Evolutionary conservation across 2,797 vertebrate genomes (phyloP).

Genomic region (Protonibea diacanthus): DNA sequence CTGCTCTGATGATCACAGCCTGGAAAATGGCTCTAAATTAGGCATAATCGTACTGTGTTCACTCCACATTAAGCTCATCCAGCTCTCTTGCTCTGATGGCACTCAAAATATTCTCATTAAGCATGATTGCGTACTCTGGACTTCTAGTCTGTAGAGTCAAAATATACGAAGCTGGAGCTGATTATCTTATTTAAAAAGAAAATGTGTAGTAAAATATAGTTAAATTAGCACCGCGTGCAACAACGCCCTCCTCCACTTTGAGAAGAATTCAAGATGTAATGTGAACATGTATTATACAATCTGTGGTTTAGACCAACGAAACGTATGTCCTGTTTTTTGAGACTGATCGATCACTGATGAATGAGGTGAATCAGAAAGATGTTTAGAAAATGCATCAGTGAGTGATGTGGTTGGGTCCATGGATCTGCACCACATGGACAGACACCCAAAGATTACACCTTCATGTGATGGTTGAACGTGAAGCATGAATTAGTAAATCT

Average conservation of each 20-base stretch:
- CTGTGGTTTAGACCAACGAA: neutral
- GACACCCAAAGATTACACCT: neutral
- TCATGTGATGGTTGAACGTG: neutral
- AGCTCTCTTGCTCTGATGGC: constrained; percentile 29
- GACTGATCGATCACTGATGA: constrained; percentile 39
- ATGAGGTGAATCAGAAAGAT: constrained; percentile 11
- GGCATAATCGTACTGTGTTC: constrained; percentile 5
- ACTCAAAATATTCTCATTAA: constrained; percentile 22
- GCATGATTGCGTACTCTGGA: neutral
- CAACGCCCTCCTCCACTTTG: neutral
- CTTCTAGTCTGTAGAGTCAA: neutral
- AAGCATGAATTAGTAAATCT: too few relatives aligned
- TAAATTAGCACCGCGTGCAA: neutral
- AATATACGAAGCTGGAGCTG: constrained; percentile 1
- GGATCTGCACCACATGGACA: neutral
- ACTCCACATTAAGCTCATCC: constrained; percentile 40
- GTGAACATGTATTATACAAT: constrained; percentile 30
- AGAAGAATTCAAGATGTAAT: constrained; percentile 12
- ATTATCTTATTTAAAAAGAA: neutral
- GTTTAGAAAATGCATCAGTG: neutral
- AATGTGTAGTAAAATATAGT: neutral
- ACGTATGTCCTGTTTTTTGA: constrained; percentile 23
- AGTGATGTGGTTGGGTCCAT: neutral
- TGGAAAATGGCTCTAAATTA: constrained; percentile 41
- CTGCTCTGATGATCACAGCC: constrained; percentile 29